Base-by-base conservation (phyloP, 53 echinoderm and acorn worm genomes). In the Echinometra lucunter region DNA sequence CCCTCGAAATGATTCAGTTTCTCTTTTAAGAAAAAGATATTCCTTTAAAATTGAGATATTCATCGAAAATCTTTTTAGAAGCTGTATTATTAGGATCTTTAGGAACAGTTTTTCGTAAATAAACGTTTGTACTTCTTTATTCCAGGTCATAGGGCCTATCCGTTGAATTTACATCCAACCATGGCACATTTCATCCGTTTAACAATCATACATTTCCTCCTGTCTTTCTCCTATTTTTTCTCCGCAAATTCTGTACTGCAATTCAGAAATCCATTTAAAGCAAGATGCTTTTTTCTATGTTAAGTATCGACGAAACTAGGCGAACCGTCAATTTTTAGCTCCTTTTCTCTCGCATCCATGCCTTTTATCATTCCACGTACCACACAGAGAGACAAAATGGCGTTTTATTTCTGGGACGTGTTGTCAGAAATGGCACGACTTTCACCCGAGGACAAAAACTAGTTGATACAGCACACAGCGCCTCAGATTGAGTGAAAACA, bases 381-480 rank as follows among this genome's bases (percentile, higher is more conserved):
- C 85, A 47, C 45, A 27, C 45, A 30, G 53, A 12, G n/a, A 85
- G 49, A 19, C 37, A 30, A 85, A 49, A 85, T 47, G 85, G 47
- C 85, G 85, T 85, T 85, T 85, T 85, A 49, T 85, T 49, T 45
- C 85, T 85, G 85, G 85, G 85, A 85, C 85, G 49, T 28, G 45
- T 49, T 85, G 85, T 85, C 85, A 85, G 85, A 85, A 49, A 47
- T 85, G 85, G 49, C 85, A 49, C 85, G 30, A 23, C 17, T 60
- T 89, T 45, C 60, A 60, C 89, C 89, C 37, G 89, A 89, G 89
- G 89, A 89, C 30, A 57, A 45, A 37, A 17, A 89, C 35, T 38
- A 89, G 89, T 89, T 89, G 89, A 89, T 89, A 89, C 89, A 89
- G 89, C 89, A 40, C 89, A 60, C 89, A 35, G 37, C 89, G 19